phyloP scores from a whole-genome alignment of 2,113 vertebrate species.

The Arothron firmamentum region DNA sequence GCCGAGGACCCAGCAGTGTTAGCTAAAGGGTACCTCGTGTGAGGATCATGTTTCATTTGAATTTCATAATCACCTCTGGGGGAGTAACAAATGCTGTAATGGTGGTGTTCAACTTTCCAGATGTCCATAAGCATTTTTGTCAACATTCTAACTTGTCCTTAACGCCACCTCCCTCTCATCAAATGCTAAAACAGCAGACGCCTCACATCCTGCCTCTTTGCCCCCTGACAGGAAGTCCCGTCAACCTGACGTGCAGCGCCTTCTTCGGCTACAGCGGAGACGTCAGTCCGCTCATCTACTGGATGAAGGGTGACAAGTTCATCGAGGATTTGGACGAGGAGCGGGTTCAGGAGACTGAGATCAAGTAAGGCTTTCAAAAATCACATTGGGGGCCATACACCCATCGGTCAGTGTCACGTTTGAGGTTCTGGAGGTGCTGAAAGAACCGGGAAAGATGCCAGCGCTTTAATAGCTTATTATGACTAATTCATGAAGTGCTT shows the following conservation, averaged over 20 bases:
- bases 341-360: conserved; percentile 89
- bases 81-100: too few relatives aligned
- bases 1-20: neutral
- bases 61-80: too few relatives aligned
- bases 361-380: conserved; percentile 78
- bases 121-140: too few relatives aligned
- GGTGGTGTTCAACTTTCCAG: too few relatives aligned
- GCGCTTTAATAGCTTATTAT: neutral
- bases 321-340: conserved; percentile 97
- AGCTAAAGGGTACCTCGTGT: neutral
- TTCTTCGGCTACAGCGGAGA: conserved; percentile 97
- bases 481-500: conserved; percentile 28
- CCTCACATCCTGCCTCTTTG: conserved; percentile 48
- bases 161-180: neutral
- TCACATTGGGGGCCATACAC: neutral
- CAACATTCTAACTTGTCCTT: too few relatives aligned
- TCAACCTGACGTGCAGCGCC: conserved; percentile 92
- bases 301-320: conserved; percentile 99
- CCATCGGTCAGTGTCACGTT: neutral
- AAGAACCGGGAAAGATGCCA: neutral
- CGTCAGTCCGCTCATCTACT: conserved; percentile 95
- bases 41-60: neutral
- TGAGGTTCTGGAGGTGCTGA: neutral
- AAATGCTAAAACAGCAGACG: neutral
- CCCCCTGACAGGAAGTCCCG: conserved; percentile 78